Evolutionary conservation across 2,113 vertebrate species (phyloP), one percentile per base, ranked within the genome.

Genomic region (Anarhynchus alexandrinus): DNA sequence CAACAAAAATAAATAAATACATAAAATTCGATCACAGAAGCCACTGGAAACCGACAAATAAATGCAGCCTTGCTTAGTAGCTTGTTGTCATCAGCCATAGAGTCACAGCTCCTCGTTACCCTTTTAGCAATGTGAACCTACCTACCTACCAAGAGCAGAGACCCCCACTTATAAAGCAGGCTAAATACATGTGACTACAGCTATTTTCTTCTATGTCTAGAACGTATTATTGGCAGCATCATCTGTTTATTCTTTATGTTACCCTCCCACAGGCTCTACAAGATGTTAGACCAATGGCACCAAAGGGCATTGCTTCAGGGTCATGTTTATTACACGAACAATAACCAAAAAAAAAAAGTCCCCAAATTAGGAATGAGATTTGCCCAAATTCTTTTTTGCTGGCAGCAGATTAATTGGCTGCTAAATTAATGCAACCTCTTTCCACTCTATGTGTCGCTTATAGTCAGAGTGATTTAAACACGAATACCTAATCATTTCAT

Each of bases 1-100:
- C 21, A 89, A 57, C 40, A 94, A 34, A 94, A 91, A 94, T 82
- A 88, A 95, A 88, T 73, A 94, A 89, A 87, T 85, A 51, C 49
- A 66, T 80, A 62, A 82, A 82, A 93, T 79, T 89, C 4, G 0
- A 72, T 66, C 81, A 43, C 32, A 51, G 19, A 8, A 90, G 45
- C 11, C 16, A 57, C 58, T 62, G 66, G 62, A 91, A 95, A 65
- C 11, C 83, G 74, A 73, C 7, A 78, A 62, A 81, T 2, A 84
- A 79, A 74, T 43, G 3, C 13, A 91, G 5, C 14, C 18, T 40
- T 81, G 2, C 29, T 74, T 38, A 59, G 59, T 25, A 78, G 27
- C 5, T 58, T 27, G 25, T 29, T 71, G 34, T 27, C 45, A 51
- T 23, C 36, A 69, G 12, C 10, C 19, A 5, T 2, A 67, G 27